Evolutionary conservation across 2,888 invertebrate species (phyloP).

Genomic region (Craniophora ligustri): DNA sequence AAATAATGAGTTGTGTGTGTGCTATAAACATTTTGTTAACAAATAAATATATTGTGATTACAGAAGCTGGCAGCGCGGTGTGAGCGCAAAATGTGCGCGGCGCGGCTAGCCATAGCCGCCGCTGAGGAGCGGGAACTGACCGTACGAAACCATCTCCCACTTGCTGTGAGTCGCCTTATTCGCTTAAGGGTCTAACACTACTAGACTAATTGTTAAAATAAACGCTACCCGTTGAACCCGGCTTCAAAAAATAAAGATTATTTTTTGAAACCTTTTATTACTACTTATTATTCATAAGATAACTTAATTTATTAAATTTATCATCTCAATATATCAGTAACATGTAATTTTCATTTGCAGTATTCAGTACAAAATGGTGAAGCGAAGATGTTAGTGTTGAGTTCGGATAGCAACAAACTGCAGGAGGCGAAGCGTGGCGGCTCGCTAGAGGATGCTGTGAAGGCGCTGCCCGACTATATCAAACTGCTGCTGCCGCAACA

Average conservation of each 20-base stretch:
- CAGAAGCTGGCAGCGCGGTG: constrained; percentile 85
- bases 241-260: no score
- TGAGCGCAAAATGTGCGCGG: constrained; percentile 85
- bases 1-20: no score
- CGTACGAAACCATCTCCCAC: constrained; percentile 76
- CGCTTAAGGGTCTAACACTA: no score
- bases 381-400: constrained; percentile 81
- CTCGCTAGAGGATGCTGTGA: constrained; percentile 82
- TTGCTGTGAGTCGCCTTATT: constrained; percentile 67
- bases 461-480: constrained; percentile 82
- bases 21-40: background rate
- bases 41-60: constrained; percentile 26
- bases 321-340: background rate
- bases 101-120: constrained; percentile 81
- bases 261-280: no score
- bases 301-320: no score
- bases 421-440: constrained; percentile 72
- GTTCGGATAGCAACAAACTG: constrained; percentile 80
- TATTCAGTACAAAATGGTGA: constrained; percentile 85
- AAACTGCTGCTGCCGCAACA: constrained; percentile 80
- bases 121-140: constrained; percentile 82
- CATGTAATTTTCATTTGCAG: constrained; percentile 58
- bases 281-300: no score
- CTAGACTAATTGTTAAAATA: no score
- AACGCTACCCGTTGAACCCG: no score